Evolutionary conservation across 2,888 invertebrate species (phyloP).

Genomic region (Plebejus argus): DNA sequence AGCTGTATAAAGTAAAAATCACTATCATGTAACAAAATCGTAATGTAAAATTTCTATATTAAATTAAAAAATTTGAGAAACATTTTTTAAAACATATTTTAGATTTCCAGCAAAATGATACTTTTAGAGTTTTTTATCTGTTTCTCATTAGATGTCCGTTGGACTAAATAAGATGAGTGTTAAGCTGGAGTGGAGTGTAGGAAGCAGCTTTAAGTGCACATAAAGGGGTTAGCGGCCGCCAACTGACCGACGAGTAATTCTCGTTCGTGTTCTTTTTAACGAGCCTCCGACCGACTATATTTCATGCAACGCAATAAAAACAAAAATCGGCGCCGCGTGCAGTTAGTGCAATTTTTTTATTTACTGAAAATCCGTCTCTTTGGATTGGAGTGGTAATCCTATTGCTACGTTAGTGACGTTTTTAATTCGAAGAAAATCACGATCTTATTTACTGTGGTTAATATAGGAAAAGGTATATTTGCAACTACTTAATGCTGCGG

Average conservation of each 20-base stretch:
- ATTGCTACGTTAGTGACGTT: slow-evolving; percentile 6
- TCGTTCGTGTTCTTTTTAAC: slow-evolving; percentile 35
- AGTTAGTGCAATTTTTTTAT: slow-evolving; percentile 21
- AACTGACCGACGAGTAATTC: slow-evolving; percentile 63
- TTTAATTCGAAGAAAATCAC: not conserved
- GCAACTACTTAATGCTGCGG: not conserved
- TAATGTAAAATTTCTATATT: too few relatives aligned
- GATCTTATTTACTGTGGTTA: not conserved
- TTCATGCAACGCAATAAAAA: slow-evolving; percentile 52
- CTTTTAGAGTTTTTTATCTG: slow-evolving; percentile 52
- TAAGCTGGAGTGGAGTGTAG: slow-evolving; percentile 67
- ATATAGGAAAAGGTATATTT: not conserved
- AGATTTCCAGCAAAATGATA: not conserved
- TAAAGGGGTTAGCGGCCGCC: slow-evolving; percentile 66
- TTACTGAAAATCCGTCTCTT: slow-evolving; percentile 27
- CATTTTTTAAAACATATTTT: not conserved
- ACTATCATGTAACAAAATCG: too few relatives aligned
- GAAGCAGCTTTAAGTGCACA: slow-evolving; percentile 71
- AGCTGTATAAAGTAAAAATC: too few relatives aligned
- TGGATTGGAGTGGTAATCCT: slow-evolving; percentile 3
- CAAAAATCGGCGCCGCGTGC: slow-evolving; percentile 25
- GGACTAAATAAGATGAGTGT: slow-evolving; percentile 70
- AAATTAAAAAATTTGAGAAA: too few relatives aligned
- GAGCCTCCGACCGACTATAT: slow-evolving; percentile 47
- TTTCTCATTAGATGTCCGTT: slow-evolving; percentile 51